Percentiles rank a stretch among this genome's conserved stretches.
Conservation (phyloP, 2,113 vertebrate genomes). For the Pedionomus torquatus region DNA sequence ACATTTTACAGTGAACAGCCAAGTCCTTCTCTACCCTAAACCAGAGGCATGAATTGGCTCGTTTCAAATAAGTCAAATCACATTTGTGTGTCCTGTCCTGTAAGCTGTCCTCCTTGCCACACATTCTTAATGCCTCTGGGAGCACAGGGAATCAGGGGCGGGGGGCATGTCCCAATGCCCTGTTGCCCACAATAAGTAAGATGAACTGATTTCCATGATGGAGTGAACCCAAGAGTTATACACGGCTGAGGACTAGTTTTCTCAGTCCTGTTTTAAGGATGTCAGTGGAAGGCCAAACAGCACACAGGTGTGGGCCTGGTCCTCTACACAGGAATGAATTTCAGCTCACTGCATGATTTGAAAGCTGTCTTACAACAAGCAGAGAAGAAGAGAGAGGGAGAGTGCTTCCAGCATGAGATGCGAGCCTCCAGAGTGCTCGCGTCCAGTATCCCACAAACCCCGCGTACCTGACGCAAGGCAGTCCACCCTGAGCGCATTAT, state of each 20-base stretch:
- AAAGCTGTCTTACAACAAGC: neutral
- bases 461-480: fast-evolving
- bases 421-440: neutral
- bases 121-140: neutral
- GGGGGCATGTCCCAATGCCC: neutral
- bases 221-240: neutral
- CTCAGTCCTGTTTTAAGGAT: neutral
- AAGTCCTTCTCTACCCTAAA: neutral
- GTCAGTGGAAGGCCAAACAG: neutral
- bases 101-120: neutral
- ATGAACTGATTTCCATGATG: neutral
- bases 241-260: neutral
- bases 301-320: neutral
- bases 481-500: neutral
- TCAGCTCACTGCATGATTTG: neutral
- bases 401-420: neutral
- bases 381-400: neutral
- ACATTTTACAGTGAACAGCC: neutral
- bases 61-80: neutral
- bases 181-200: fast-evolving
- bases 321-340: neutral
- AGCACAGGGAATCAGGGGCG: neutral
- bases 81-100: neutral
- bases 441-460: neutral
- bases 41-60: neutral